Evolutionary conservation across 2,113 vertebrate species (phyloP).

Genomic region (Lanius ludovicianus): DNA sequence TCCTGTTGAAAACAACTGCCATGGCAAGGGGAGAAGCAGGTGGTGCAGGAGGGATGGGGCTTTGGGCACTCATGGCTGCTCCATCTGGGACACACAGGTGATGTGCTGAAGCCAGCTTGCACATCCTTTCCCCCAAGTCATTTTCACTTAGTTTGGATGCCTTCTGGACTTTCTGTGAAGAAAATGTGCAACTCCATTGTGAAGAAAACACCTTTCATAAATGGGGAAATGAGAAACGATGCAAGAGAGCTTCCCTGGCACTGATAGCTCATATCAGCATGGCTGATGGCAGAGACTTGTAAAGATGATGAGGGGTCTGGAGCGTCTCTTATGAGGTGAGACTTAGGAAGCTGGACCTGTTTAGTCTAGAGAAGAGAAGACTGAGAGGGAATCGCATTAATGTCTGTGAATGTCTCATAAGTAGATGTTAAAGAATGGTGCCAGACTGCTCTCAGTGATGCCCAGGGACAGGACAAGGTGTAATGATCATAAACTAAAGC

Average conservation of each 20-base stretch:
- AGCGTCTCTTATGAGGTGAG: neutral
- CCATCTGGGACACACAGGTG: accelerated
- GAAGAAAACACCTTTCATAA: neutral
- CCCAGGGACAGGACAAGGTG: neutral
- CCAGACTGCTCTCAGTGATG: neutral
- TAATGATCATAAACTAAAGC: neutral
- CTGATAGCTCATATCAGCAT: neutral
- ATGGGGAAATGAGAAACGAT: neutral
- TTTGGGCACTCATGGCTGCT: accelerated
- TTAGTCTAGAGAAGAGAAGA: neutral
- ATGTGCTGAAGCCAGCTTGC: neutral
- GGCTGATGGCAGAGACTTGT: neutral
- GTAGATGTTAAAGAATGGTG: neutral
- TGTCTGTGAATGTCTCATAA: neutral
- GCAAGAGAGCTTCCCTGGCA: neutral
- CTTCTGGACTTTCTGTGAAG: neutral
- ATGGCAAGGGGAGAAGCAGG: neutral
- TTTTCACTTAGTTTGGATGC: neutral
- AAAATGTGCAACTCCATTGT: neutral
- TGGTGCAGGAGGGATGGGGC: neutral
- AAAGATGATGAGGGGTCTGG: neutral
- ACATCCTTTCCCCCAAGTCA: neutral
- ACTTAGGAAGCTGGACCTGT: neutral
- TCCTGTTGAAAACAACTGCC: neutral
- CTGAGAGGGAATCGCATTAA: neutral